These are phyloP conservation scores for Vidua chalybeata DNA, from an alignment of 2,113 vertebrate genomes.

Conservation along the genomic window DNA sequence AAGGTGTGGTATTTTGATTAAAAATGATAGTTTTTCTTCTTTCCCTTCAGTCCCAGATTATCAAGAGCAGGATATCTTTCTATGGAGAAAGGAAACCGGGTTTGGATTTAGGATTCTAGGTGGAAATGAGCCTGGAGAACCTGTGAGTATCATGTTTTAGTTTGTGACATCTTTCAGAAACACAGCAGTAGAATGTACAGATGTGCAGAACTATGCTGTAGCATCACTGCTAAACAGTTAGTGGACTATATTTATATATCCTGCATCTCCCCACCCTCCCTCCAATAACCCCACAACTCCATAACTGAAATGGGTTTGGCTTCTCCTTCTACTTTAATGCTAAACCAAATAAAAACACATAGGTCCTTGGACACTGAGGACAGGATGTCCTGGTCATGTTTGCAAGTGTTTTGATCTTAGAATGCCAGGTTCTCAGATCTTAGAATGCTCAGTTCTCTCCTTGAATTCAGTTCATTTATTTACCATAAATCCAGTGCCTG, in stretches of 20 bases:
- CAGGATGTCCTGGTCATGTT: neutral
- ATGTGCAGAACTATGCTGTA: neutral
- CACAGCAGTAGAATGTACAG: neutral
- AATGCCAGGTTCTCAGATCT: neutral
- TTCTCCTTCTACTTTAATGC: neutral
- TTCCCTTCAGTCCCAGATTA: slow-evolving; percentile 92
- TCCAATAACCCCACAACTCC: neutral
- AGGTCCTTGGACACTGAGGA: neutral
- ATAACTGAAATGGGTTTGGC: neutral
- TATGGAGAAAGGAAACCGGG: slow-evolving; percentile 98
- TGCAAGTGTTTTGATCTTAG: neutral
- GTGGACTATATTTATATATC: neutral
- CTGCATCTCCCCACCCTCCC: neutral
- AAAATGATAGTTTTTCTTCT: neutral
- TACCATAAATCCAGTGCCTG: neutral
- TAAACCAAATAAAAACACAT: neutral
- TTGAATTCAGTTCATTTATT: neutral
- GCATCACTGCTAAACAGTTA: neutral
- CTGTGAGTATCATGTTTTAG: slow-evolving; percentile 80
- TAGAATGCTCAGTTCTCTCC: neutral
- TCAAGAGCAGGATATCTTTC: slow-evolving; percentile 99
- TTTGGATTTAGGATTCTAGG: slow-evolving; percentile 99
- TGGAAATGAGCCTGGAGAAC: slow-evolving; percentile 98
- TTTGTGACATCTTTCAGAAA: neutral
- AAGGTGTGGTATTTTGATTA: neutral